Evolutionary conservation across 2,797 vertebrate genomes (phyloP).

Genomic region (Phoxinus dragarum): DNA sequence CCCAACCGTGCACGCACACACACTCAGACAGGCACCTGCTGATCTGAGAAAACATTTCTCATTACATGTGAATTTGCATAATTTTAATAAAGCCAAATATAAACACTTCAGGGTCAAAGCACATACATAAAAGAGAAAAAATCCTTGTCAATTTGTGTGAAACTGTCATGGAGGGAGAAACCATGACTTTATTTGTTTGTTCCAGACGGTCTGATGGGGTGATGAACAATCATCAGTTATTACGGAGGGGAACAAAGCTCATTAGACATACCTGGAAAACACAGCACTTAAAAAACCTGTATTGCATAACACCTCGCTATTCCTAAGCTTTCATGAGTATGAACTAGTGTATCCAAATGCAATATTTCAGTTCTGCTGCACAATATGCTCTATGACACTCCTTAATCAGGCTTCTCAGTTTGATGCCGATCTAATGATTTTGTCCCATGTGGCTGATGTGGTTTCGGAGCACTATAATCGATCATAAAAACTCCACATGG

Average conservation of each 20-base stretch:
- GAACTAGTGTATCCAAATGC: not conserved
- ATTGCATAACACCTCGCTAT: not conserved
- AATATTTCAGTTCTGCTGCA: conserved; percentile 18
- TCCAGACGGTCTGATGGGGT: conserved; percentile 56
- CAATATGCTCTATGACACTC: conserved; percentile 14
- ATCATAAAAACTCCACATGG: conserved; percentile 6
- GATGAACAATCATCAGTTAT: conserved; percentile 62
- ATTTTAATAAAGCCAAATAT: conserved; percentile 46
- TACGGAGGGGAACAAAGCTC: conserved; percentile 51
- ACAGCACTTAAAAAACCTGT: not conserved
- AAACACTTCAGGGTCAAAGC: conserved; percentile 45
- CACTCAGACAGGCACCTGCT: conserved; percentile 40
- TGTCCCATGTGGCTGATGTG: conserved; percentile 10
- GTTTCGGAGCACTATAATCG: conserved; percentile 21
- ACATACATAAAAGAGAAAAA: conserved; percentile 11
- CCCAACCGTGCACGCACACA: conserved; percentile 25
- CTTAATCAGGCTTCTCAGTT: conserved; percentile 24
- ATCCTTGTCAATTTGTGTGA: conserved; percentile 9
- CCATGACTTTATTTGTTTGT: conserved; percentile 57
- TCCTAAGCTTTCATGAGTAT: not conserved
- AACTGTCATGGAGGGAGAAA: conserved; percentile 47
- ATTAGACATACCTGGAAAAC: conserved; percentile 47
- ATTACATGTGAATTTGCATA: conserved; percentile 44
- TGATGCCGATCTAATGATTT: conserved; percentile 11
- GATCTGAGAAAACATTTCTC: conserved; percentile 44